A percentile compares a stretch with the other conserved stretches of the same genome.
These are phyloP conservation scores for Meghimatium bilineatum DNA, from an alignment of 2,888 invertebrate species.

Conservation along the genomic window DNA sequence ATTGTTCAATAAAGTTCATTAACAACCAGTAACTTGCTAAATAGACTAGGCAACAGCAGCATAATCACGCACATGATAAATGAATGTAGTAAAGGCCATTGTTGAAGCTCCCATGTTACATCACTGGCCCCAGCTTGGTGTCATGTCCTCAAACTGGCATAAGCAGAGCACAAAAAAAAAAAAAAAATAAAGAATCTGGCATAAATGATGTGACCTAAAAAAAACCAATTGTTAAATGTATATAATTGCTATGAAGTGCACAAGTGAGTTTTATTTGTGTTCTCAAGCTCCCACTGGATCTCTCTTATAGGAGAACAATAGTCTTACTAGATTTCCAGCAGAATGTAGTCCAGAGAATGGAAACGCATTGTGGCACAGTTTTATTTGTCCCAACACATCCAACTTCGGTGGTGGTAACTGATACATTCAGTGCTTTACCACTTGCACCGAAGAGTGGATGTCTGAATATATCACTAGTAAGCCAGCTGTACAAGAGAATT, in stretches of 20 bases:
- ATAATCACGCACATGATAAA: slow-evolving; percentile 16
- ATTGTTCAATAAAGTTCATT: neutral
- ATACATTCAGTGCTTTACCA: too few species aligned
- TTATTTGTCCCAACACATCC: too few species aligned
- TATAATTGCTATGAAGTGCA: neutral
- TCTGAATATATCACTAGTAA: too few species aligned
- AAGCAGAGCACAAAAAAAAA: slow-evolving; percentile 6
- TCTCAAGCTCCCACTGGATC: too few species aligned
- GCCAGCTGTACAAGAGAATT: too few species aligned
- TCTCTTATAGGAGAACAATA: too few species aligned
- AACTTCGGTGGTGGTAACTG: too few species aligned
- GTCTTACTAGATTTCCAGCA: too few species aligned
- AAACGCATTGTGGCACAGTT: too few species aligned
- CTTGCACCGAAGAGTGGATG: too few species aligned
- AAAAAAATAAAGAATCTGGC: neutral
- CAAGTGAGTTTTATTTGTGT: neutral
- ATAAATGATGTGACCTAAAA: neutral
- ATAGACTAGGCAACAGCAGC: neutral
- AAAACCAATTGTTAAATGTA: neutral
- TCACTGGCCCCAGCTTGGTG: slow-evolving; percentile 30
- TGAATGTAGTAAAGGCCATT: slow-evolving; percentile 13
- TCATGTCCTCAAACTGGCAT: slow-evolving; percentile 27
- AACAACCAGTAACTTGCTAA: neutral
- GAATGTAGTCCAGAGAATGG: too few species aligned
- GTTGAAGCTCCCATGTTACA: neutral